Evolutionary conservation across 1,140 invertebrate species (phyloP), one percentile per base, ranked within the genome.

Genomic region (Chionoecetes opilio): DNA sequence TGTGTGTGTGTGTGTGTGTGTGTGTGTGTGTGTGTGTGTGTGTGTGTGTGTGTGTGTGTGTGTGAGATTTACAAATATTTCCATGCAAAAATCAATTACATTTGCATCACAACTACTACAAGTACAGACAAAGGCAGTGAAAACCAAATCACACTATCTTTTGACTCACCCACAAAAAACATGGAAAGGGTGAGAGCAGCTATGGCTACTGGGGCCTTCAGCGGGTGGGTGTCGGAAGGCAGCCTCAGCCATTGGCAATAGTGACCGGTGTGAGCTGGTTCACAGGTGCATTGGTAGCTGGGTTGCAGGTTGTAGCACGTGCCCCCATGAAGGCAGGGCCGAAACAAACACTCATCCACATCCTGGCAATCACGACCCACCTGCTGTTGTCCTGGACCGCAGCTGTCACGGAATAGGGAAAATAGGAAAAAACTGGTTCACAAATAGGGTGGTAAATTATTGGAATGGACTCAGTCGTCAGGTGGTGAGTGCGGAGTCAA

Each of bases 281-380:
- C 93, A 46, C 93, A 93, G 21, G 75, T 46, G 46, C 93, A 93
- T 6, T 75, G 86, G 53, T 93, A 93, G 21, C 85, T 86, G 31
- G 93, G 85, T 35, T 31, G 37, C 31, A 88, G 46, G 85, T 93
- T 93, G 14, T 93, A 88, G 53, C 93, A 93, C 31, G 93, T 93
- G 34, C 93, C 93, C 14, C 93, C 93, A 21, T 93, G 85, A 6
- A 93, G 93, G 41, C 93, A 93, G 0, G 93, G 93, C 21, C 82
- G 31, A 21, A 63, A 93, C 46, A 75, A 46, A 89, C 93, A 93
- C 93, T 93, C 93, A n/a, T 93, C 93, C 26, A 93, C 85, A 34
- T 93, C 93, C 11, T 89, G 85, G 46, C 93, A 93, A 5, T 32
- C 38, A 14, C 26, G 85, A 0, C 93, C 93, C 32, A 93, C 85